These are phyloP conservation scores for Nymphalis urticae DNA, from an alignment of 2,888 invertebrate genomes.

Conservation along the genomic window DNA sequence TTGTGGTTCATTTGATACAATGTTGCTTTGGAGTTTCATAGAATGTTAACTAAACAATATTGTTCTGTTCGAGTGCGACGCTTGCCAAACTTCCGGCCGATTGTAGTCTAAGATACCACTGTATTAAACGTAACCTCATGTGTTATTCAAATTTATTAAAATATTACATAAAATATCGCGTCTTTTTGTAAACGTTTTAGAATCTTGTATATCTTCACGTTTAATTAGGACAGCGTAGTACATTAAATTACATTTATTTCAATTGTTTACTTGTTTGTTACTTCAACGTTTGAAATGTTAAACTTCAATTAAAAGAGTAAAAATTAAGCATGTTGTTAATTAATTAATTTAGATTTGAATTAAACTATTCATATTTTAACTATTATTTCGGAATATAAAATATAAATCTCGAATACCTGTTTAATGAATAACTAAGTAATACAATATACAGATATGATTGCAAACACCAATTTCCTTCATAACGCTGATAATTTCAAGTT, in stretches of 20 bases:
- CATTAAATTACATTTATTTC: background rate
- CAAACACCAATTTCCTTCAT: background rate
- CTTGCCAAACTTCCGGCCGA: constrained; percentile 32
- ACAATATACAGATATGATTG: too few species aligned
- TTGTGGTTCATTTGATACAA: constrained; percentile 37
- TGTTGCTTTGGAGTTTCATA: constrained; percentile 40
- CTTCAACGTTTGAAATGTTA: background rate
- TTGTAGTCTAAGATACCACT: constrained; percentile 12
- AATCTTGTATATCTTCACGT: background rate
- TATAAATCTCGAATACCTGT: too few species aligned
- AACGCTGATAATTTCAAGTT: background rate
- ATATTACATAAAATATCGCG: background rate
- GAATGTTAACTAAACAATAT: constrained; percentile 36
- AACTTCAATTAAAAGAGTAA: background rate
- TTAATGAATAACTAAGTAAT: too few species aligned
- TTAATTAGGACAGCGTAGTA: background rate
- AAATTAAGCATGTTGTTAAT: background rate
- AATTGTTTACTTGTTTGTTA: too few species aligned
- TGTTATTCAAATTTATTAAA: background rate
- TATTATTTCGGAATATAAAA: too few species aligned
- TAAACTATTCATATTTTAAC: too few species aligned
- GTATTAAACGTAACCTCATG: background rate
- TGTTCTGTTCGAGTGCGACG: constrained; percentile 22
- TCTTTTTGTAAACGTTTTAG: background rate
- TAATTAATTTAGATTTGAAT: too few species aligned